Evolutionary conservation across 2,113 vertebrate species (phyloP).

Genomic region (Arizona elegans): DNA sequence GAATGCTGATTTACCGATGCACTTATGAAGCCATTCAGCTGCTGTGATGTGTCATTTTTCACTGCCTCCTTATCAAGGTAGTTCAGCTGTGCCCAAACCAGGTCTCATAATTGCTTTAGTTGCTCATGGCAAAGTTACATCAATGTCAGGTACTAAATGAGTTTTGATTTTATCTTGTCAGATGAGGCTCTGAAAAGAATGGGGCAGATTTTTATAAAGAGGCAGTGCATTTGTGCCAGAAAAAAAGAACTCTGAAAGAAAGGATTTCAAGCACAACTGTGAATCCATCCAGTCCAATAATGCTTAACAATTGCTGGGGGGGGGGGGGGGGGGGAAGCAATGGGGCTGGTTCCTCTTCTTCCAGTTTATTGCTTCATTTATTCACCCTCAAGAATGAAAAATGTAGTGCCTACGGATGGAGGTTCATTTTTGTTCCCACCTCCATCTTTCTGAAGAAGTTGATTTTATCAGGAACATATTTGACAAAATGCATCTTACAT

Average conservation of each 20-base stretch:
- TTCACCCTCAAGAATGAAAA: background rate
- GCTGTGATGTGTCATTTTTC: conserved; percentile 77
- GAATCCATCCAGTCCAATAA: background rate
- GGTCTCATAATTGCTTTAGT: conserved; percentile 74
- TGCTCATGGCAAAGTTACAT: conserved; percentile 81
- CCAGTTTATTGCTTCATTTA: background rate
- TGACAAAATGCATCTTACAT: background rate
- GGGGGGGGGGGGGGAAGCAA: accelerated
- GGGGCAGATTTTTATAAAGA: conserved; percentile 34
- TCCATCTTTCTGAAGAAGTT: background rate
- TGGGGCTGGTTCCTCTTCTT: background rate
- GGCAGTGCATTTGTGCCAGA: conserved; percentile 12
- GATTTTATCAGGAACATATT: background rate
- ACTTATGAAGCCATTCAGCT: conserved; percentile 70
- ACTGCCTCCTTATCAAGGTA: conserved; percentile 76
- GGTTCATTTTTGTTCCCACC: background rate
- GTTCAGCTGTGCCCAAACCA: conserved; percentile 73
- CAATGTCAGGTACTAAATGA: conserved; percentile 77
- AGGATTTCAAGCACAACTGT: background rate
- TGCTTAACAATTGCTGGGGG: background rate
- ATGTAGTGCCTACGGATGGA: background rate
- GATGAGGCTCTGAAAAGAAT: conserved; percentile 53
- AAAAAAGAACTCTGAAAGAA: background rate
- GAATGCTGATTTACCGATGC: conserved; percentile 73
- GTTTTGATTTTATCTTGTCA: conserved; percentile 69